phyloP scores from a whole-genome alignment of 1,140 invertebrate species.

The Mesaphorura yosii region DNA sequence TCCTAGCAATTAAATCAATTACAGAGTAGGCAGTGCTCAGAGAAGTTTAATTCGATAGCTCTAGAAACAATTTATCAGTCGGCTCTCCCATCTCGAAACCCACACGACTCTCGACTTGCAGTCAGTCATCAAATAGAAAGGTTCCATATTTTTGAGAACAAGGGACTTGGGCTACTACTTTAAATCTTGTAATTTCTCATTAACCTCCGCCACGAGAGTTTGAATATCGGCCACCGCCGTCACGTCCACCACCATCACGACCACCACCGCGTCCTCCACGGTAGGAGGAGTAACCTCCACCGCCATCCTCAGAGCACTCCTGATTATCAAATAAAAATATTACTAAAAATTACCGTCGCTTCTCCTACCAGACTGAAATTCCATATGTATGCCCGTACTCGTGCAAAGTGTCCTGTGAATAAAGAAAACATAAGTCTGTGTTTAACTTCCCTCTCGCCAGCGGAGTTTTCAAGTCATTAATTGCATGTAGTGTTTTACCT shows the following conservation, averaged over 20 bases:
- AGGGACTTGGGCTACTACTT: background rate
- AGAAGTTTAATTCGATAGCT: too few species aligned
- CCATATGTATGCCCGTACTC: slow-evolving; percentile 16
- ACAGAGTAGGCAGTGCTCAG: too few species aligned
- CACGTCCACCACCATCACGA: slow-evolving; percentile 17
- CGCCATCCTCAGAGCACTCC: slow-evolving; percentile 17
- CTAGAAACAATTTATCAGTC: too few species aligned
- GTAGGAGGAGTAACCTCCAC: slow-evolving; percentile 11
- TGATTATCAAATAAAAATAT: background rate
- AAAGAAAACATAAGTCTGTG: background rate
- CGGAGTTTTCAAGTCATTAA: background rate
- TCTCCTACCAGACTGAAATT: background rate
- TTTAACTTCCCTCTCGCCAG: too few species aligned
- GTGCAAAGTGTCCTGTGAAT: slow-evolving; percentile 33
- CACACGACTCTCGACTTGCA: slow-evolving; percentile 4
- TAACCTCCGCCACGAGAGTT: slow-evolving; percentile 2
- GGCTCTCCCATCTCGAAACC: too few species aligned
- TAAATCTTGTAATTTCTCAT: background rate
- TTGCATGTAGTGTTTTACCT: slow-evolving; percentile 36
- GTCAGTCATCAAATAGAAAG: background rate
- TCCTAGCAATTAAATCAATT: too few species aligned
- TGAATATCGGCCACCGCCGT: background rate
- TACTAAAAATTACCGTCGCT: background rate
- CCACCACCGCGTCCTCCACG: slow-evolving; percentile 27
- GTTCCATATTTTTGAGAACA: too few species aligned